phyloP scores from a whole-genome alignment of 2,797 vertebrate genomes.

The Balearica regulorum region DNA sequence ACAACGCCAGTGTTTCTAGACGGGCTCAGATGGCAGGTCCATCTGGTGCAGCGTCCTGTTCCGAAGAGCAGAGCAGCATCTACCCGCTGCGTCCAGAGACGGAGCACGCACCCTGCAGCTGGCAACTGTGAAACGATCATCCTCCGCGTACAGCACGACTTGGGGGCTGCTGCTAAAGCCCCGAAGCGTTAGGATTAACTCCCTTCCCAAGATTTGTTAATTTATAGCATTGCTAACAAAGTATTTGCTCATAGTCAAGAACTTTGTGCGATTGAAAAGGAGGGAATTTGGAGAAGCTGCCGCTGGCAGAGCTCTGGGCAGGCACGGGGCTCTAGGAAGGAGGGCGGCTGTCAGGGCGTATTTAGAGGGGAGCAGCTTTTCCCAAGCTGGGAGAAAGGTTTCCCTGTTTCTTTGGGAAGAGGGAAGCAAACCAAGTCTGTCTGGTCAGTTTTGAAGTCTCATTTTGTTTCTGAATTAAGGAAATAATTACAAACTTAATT shows the following conservation, averaged over 20 bases:
- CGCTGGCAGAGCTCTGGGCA: neutral
- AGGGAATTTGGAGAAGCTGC: neutral
- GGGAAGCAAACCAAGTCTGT: neutral
- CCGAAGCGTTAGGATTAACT: neutral
- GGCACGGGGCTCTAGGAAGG: neutral
- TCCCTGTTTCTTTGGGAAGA: neutral
- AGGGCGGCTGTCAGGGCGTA: rapidly evolving
- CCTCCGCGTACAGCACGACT: rapidly evolving
- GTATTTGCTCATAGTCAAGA: rapidly evolving
- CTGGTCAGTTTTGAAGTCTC: neutral
- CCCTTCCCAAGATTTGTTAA: neutral
- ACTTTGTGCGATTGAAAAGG: neutral
- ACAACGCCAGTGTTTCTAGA: rapidly evolving
- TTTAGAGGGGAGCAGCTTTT: neutral
- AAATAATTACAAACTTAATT: neutral
- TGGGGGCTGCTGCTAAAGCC: neutral
- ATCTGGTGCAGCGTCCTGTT: neutral
- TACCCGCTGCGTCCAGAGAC: rapidly evolving
- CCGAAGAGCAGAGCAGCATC: neutral
- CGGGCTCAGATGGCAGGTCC: neutral
- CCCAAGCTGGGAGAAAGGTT: neutral
- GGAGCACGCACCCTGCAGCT: neutral
- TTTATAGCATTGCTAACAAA: neutral
- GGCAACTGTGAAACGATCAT: too few relatives aligned
- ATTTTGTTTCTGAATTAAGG: neutral